A percentile compares a stretch with the other conserved stretches of the same genome.
Evolutionary conservation across 2,888 invertebrate species (phyloP).

Genomic region (Sarcophaga variegata): DNA sequence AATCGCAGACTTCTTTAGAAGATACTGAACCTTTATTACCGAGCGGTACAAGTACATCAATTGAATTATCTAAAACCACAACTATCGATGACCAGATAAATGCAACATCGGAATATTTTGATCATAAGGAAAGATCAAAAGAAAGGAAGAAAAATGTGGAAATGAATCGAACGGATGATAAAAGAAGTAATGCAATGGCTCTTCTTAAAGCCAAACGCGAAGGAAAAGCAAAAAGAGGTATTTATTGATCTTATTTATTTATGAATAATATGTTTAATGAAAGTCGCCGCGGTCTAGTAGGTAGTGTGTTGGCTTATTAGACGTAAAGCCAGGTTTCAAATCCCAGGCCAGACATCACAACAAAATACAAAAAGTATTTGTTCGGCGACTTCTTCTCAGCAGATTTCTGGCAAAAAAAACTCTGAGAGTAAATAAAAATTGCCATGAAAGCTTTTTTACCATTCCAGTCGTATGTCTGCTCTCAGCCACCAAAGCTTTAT

Average conservation of each 20-base stretch:
- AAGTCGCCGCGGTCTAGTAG: too few species aligned
- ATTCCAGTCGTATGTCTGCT: too few species aligned
- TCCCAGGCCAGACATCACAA: too few species aligned
- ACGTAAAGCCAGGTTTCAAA: too few species aligned
- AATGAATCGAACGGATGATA: slow-evolving; percentile 91
- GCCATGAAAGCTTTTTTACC: too few species aligned
- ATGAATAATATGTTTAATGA: too few species aligned
- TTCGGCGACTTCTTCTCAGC: too few species aligned
- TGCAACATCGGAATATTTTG: slow-evolving; percentile 81
- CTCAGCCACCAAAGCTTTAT: too few species aligned
- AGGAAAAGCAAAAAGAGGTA: slow-evolving; percentile 90
- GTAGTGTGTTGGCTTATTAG: too few species aligned
- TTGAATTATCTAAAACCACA: background rate
- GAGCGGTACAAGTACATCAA: slow-evolving; percentile 28
- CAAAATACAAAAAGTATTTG: too few species aligned
- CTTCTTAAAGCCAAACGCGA: slow-evolving; percentile 94
- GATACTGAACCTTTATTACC: slow-evolving; percentile 44
- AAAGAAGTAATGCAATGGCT: slow-evolving; percentile 96
- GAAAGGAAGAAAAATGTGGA: slow-evolving; percentile 95
- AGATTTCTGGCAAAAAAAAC: too few species aligned
- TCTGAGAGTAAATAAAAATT: too few species aligned
- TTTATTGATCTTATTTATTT: background rate
- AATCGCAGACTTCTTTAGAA: slow-evolving; percentile 10
- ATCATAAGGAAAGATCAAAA: slow-evolving; percentile 89
- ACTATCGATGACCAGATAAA: slow-evolving; percentile 52